Evolutionary conservation across 2,797 vertebrate species (phyloP).

Genomic region (Syncerus caffer): DNA sequence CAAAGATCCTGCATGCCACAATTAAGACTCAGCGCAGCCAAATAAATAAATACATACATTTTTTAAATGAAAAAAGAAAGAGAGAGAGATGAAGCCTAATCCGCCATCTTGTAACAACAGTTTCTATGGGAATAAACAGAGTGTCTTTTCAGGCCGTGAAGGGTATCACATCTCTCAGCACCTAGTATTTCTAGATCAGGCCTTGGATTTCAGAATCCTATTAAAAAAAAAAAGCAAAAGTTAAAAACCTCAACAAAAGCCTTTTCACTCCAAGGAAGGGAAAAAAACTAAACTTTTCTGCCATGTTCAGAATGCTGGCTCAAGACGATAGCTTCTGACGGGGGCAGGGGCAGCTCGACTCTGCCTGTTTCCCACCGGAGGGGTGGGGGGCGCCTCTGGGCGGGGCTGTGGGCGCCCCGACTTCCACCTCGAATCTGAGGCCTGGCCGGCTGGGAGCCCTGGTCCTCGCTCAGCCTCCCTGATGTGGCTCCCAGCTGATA

Average conservation of each 20-base stretch:
- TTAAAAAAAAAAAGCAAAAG: not conserved
- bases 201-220: not conserved
- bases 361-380: not conserved
- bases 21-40: not conserved
- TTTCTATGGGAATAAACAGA: not conserved
- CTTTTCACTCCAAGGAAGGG: not conserved
- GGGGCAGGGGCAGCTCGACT: accelerated
- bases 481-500: not conserved
- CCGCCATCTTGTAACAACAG: not conserved
- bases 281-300: not conserved
- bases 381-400: accelerated
- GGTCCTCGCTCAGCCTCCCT: not conserved
- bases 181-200: not conserved
- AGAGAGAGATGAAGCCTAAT: not conserved
- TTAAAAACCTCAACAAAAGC: not conserved
- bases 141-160: no score
- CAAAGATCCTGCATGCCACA: not conserved
- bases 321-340: not conserved
- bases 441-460: not conserved
- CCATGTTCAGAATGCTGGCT: not conserved
- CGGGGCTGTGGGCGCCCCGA: not conserved
- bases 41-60: not conserved
- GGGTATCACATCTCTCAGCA: not conserved
- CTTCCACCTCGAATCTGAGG: no score
- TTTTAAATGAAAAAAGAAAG: not conserved